Conservation (phyloP, 2,888 invertebrate genomes). For the Pseudoips prasinana region DNA sequence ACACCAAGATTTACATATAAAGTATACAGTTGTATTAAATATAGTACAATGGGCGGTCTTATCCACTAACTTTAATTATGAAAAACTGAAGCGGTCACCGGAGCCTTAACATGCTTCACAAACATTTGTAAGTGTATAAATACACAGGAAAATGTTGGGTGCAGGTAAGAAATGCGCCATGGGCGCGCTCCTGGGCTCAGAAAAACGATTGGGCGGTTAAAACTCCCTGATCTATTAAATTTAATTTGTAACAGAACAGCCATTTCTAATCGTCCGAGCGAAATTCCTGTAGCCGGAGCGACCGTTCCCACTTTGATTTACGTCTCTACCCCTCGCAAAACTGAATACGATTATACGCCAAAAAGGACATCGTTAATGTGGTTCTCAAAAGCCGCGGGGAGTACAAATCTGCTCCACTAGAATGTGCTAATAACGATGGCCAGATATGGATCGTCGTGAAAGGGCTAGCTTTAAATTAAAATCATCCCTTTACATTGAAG, state of each 20-base stretch:
- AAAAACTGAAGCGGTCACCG: too few species aligned
- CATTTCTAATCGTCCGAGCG: slow-evolving; percentile 32
- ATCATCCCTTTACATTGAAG: slow-evolving; percentile 64
- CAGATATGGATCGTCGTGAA: slow-evolving; percentile 34
- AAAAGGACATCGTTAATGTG: slow-evolving; percentile 49
- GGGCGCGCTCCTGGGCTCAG: too few species aligned
- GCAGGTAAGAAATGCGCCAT: too few species aligned
- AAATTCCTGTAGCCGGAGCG: slow-evolving; percentile 40
- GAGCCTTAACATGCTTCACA: too few species aligned
- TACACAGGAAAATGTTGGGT: too few species aligned
- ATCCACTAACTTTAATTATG: too few species aligned
- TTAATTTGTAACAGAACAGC: slow-evolving; percentile 38
- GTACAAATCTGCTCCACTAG: slow-evolving; percentile 30
- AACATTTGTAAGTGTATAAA: too few species aligned
- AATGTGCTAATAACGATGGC: slow-evolving; percentile 34
- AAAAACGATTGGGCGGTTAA: too few species aligned
- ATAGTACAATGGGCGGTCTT: too few species aligned
- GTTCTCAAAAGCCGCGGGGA: slow-evolving; percentile 45
- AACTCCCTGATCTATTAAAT: slow-evolving; percentile 42
- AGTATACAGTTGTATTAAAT: too few species aligned
- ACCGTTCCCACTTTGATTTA: slow-evolving; percentile 44
- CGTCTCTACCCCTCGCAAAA: slow-evolving; percentile 35
- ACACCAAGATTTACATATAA: too few species aligned
- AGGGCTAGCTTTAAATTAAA: slow-evolving; percentile 71
- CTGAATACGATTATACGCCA: slow-evolving; percentile 44